phyloP scores from a whole-genome alignment of 1,140 invertebrate genomes.

The Brachystomella parvula region DNA sequence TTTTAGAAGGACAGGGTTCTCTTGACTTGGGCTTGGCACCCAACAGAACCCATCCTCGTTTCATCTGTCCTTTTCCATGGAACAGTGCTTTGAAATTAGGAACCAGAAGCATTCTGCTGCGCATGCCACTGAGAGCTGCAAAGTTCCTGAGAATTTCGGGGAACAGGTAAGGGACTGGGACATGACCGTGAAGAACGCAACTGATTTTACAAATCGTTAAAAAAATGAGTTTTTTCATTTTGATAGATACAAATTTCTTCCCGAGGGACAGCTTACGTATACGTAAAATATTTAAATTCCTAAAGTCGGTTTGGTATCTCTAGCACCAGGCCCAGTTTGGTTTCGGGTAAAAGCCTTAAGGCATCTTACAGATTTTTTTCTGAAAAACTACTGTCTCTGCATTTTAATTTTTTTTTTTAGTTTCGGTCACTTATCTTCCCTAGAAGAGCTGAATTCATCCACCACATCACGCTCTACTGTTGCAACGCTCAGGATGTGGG shows the following conservation, averaged over 20 bases:
- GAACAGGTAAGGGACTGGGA: constrained; percentile 54
- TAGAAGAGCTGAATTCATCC: constrained; percentile 53
- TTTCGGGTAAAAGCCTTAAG: constrained; percentile 53
- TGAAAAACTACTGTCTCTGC: constrained; percentile 6
- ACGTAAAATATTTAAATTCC: constrained; percentile 73
- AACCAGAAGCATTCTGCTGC: constrained; percentile 55
- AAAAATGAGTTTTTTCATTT: neutral
- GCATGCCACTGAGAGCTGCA: constrained; percentile 40
- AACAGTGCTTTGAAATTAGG: constrained; percentile 57
- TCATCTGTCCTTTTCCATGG: constrained; percentile 40
- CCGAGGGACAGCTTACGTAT: constrained; percentile 23
- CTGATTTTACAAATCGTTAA: constrained; percentile 22
- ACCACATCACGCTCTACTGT: constrained; percentile 75
- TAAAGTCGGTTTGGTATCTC: constrained; percentile 57
- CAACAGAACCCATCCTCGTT: constrained; percentile 52
- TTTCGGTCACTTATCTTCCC: constrained; percentile 56
- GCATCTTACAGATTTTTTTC: neutral
- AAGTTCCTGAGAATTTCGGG: constrained; percentile 43
- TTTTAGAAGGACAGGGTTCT: constrained; percentile 66
- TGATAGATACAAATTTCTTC: constrained; percentile 14
- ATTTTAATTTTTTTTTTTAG: constrained; percentile 42
- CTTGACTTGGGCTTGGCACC: constrained; percentile 65
- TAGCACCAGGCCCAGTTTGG: no score
- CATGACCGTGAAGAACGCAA: constrained; percentile 62
- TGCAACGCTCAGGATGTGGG: constrained; percentile 49